Base-by-base conservation (phyloP, 2,113 vertebrate genomes). In the Suncus etruscus region DNA sequence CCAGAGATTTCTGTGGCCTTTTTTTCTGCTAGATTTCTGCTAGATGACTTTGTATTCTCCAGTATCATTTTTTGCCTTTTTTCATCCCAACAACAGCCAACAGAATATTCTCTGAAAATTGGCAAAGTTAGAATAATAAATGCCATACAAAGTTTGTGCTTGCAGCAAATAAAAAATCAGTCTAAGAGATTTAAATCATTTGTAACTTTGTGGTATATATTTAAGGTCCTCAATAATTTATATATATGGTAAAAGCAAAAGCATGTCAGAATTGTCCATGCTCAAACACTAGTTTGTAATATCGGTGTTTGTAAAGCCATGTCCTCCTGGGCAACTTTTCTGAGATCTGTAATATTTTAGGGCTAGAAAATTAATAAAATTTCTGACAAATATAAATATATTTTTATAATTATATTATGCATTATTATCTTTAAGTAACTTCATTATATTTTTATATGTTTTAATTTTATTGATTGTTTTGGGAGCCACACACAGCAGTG, bases 51-150 rank as follows among this genome's bases (percentile, higher is more conserved):
- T 79, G 12, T 58, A 50, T 51, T 18, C 29, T 73, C 24, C 22
- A 86, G 83, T n/a, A 78, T n/a, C 6, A 70, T 85, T 91, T 87
- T 83, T 69, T 90, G 31, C 32, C 66, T 39, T 83, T 92, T 77
- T 87, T 94, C 20, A 66, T 8, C 58, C 47, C 25, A 92, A 88
- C 29, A 1, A 74, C 24, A 89, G 24, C n/a, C 70, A 81, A 24
- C 24, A 89, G 74, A 31, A 87, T 80, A 79, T 82, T 83, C 25
- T 47, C 39, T 88, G 73, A 18, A 80, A 86, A 16, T 4, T 90
- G 68, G 65, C 81, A 90, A 87, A 87, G 20, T 14, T 70, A 81
- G 39, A 1, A 65, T 83, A 83, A 72, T 78, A n/a, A 4, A 31
- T 85, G 65, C 10, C 8, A 82, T 75, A n/a, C 31, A 58, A 75